These are phyloP conservation scores for Eustalomyia histrio DNA, from an alignment of 2,888 invertebrate genomes.

Conservation along the genomic window DNA sequence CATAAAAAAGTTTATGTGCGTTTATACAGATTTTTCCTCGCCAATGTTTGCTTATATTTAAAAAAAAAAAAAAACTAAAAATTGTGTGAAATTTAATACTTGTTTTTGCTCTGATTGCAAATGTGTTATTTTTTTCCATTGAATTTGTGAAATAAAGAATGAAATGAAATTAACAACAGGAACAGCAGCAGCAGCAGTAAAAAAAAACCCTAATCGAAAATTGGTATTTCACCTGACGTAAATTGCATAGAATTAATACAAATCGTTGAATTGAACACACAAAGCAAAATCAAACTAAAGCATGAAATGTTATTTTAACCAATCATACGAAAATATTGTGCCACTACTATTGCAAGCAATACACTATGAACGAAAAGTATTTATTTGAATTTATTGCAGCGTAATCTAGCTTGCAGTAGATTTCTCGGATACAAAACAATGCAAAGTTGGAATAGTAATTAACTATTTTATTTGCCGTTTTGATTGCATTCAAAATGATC, in stretches of 20 bases:
- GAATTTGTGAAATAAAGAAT: constrained; percentile 28
- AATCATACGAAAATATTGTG: constrained; percentile 21
- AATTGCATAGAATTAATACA: constrained; percentile 65
- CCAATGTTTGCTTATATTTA: neutral
- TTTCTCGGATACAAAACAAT: too few relatives aligned
- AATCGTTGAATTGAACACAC: constrained; percentile 46
- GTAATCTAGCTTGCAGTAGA: too few relatives aligned
- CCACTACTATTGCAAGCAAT: constrained; percentile 15
- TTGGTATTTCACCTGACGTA: constrained; percentile 60
- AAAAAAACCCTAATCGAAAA: constrained; percentile 35
- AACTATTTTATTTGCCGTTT: too few relatives aligned
- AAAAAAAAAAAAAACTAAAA: neutral
- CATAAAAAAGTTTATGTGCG: neutral
- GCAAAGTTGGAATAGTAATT: too few relatives aligned
- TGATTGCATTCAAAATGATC: too few relatives aligned
- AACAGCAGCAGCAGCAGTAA: neutral
- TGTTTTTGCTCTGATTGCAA: neutral
- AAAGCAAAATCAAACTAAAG: neutral
- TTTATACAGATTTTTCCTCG: neutral
- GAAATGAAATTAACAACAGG: neutral
- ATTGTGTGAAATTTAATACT: neutral
- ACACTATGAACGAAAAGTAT: too few relatives aligned
- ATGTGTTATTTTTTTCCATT: neutral
- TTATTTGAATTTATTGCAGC: too few relatives aligned
- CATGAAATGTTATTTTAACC: constrained; percentile 17